Conservation (phyloP, 2,113 vertebrate species). For the Amphiprion ocellaris region DNA sequence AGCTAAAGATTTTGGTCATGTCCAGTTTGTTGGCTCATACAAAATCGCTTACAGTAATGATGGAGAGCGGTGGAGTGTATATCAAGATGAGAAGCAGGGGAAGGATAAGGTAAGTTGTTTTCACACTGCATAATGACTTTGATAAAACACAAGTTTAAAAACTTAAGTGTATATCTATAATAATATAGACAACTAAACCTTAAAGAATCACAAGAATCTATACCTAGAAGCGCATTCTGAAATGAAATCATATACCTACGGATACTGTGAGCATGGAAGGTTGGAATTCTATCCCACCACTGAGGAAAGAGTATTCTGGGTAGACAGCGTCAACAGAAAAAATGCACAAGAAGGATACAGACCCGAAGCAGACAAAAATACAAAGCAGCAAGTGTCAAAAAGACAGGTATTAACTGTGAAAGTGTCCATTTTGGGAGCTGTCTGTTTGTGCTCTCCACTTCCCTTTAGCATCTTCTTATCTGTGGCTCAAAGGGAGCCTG, state of each 20-base stretch:
- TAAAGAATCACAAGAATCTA: neutral
- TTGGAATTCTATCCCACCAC: constrained; percentile 52
- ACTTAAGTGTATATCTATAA: neutral
- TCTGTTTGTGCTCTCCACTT: constrained; percentile 36
- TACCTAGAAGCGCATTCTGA: neutral
- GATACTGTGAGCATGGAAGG: constrained; percentile 7
- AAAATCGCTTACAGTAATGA: constrained; percentile 97
- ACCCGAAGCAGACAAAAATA: constrained; percentile 20
- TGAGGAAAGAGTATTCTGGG: constrained; percentile 17
- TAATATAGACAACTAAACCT: no score
- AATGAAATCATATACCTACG: constrained; percentile 1
- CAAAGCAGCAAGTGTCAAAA: constrained; percentile 32
- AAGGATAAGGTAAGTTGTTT: constrained; percentile 93
- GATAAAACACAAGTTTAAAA: neutral
- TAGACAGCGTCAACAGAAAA: constrained; percentile 12
- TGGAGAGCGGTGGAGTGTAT: constrained; percentile 92
- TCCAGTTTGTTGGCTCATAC: constrained; percentile 98
- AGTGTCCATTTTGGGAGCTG: constrained; percentile 41
- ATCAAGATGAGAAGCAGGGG: constrained; percentile 97
- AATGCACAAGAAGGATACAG: constrained; percentile 14
- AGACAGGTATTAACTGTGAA: constrained; percentile 28
- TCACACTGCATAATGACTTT: neutral
- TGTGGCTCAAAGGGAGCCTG: constrained; percentile 45
- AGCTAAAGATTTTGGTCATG: constrained; percentile 98
- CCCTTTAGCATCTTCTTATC: constrained; percentile 61